Evolutionary conservation across 1,140 invertebrate species (phyloP).

Genomic region (Drosophila nebulosa): DNA sequence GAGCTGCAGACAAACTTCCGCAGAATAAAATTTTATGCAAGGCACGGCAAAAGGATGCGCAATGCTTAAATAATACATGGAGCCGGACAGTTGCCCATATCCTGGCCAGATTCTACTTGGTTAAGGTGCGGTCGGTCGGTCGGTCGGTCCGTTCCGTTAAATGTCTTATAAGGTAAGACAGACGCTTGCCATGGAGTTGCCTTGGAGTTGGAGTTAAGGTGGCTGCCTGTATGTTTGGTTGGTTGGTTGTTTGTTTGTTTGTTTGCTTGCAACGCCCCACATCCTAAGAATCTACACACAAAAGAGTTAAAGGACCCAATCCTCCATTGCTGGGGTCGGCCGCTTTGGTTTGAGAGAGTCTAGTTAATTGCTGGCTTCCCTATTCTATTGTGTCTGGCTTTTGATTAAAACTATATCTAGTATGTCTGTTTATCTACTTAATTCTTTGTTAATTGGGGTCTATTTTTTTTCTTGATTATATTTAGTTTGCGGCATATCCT

Average conservation of each 20-base stretch:
- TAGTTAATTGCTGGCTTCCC: neutral
- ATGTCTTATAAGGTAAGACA: slow-evolving; percentile 51
- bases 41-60: slow-evolving; percentile 51
- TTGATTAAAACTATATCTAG: neutral
- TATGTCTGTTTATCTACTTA: neutral
- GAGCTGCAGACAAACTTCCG: slow-evolving; percentile 59
- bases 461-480: neutral
- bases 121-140: slow-evolving; percentile 56
- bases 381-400: neutral
- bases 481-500: no score
- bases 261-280: neutral
- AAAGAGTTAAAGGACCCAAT: neutral
- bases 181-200: neutral
- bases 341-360: neutral
- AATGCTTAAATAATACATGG: slow-evolving; percentile 59
- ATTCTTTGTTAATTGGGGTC: neutral
- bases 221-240: neutral
- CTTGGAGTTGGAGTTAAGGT: neutral
- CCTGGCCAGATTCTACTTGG: slow-evolving; percentile 36
- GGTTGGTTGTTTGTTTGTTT: neutral
- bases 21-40: slow-evolving; percentile 55
- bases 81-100: neutral
- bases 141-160: slow-evolving; percentile 31
- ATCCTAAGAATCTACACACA: neutral
- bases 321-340: neutral